Evolutionary conservation across 1,140 invertebrate genomes (phyloP).

Genomic region (Diabrotica virgifera): DNA sequence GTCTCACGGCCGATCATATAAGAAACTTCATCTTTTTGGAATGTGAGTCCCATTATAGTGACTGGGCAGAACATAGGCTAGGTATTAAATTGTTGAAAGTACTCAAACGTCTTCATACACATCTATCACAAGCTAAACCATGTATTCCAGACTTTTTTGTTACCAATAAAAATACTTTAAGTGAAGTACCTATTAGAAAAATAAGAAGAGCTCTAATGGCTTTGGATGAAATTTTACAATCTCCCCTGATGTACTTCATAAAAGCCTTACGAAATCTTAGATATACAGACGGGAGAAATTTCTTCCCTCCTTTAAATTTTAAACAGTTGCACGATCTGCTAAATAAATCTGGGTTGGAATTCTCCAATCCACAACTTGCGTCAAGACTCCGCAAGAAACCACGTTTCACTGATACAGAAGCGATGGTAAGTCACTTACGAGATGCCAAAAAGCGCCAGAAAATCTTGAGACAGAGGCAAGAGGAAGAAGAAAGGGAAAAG

Average conservation of each 20-base stretch:
- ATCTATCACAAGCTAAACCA: not conserved
- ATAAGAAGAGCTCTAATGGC: not conserved
- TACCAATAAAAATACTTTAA: not conserved
- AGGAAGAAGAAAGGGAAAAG: constrained; percentile 10
- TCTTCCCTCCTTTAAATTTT: constrained; percentile 61
- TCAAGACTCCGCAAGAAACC: not conserved
- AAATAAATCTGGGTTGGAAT: constrained; percentile 19
- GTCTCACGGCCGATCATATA: constrained; percentile 64
- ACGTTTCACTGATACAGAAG: not conserved
- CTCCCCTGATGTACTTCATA: constrained; percentile 65
- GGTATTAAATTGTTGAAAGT: not conserved
- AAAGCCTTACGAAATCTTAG: constrained; percentile 63
- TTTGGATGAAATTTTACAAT: constrained; percentile 52
- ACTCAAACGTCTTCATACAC: not conserved
- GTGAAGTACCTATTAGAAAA: not conserved
- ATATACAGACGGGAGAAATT: constrained; percentile 54
- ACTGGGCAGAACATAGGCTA: constrained; percentile 65
- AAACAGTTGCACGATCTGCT: constrained; percentile 59
- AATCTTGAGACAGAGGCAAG: constrained; percentile 5
- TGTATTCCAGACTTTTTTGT: not conserved
- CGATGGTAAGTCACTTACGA: not conserved
- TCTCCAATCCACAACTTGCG: not conserved
- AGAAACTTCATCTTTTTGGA: constrained; percentile 72
- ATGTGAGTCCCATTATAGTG: constrained; percentile 64
- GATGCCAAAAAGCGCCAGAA: not conserved